Evolutionary conservation across 2,797 vertebrate genomes (phyloP).

Genomic region (Danio aesculapii): DNA sequence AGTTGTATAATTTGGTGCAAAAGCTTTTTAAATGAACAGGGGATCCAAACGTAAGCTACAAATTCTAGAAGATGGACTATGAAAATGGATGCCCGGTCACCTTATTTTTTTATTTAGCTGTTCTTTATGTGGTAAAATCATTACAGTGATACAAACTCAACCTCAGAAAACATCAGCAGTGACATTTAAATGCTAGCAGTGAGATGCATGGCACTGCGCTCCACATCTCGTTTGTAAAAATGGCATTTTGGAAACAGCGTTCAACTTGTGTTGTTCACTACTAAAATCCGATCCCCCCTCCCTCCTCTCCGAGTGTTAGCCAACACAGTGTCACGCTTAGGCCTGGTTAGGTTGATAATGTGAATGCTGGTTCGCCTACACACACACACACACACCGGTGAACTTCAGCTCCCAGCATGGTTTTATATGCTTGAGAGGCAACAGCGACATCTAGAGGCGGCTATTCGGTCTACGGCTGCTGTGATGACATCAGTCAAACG

Average conservation of each 20-base stretch:
- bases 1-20: conserved; percentile 7
- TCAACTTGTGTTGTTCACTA: conserved; percentile 26
- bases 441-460: conserved; percentile 62
- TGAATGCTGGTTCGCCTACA: conserved; percentile 34
- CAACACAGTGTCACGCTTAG: conserved; percentile 36
- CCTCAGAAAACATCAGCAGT: conserved; percentile 41
- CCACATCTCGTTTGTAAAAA: conserved; percentile 51
- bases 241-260: conserved; percentile 44
- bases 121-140: conserved; percentile 28
- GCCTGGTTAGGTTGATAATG: conserved; percentile 21
- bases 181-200: conserved; percentile 45
- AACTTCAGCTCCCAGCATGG: conserved; percentile 53
- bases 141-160: conserved; percentile 24
- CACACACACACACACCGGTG: background rate
- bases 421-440: conserved; percentile 55
- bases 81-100: conserved; percentile 5
- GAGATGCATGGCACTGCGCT: conserved; percentile 12
- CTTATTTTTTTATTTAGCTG: conserved; percentile 8
- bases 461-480: conserved; percentile 32
- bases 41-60: background rate
- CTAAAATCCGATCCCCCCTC: background rate
- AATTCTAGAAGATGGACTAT: background rate
- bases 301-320: conserved; percentile 2
- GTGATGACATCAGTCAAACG: conserved; percentile 30
- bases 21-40: background rate